Evolutionary conservation across 37 sponge, comb jelly and placozoan genomes (phyloP).

Genomic region (Petrosia ficiformis): DNA sequence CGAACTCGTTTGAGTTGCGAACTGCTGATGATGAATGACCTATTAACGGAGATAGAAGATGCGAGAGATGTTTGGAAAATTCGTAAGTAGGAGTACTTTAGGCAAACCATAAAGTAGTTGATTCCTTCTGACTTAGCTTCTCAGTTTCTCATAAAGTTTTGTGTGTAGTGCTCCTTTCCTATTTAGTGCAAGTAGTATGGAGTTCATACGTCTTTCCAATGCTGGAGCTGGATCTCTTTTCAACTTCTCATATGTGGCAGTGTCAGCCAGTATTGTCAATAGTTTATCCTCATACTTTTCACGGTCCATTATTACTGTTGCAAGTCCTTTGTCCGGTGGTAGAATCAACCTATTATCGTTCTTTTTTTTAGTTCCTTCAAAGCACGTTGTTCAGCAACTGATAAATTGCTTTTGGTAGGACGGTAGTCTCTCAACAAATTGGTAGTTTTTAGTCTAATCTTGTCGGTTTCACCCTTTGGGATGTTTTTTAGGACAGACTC

Average conservation of each 20-base stretch:
- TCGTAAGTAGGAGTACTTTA: constrained; percentile 27
- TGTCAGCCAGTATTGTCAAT: background rate
- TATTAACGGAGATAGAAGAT: constrained; percentile 15
- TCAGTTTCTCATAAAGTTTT: background rate
- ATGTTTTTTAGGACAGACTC: too few species aligned
- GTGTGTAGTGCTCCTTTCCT: background rate
- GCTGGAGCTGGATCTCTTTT: background rate
- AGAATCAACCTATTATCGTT: background rate
- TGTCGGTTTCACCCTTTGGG: too few species aligned
- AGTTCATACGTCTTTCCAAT: background rate
- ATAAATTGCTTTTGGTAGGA: too few species aligned
- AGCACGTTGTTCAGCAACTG: background rate
- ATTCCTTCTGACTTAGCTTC: background rate
- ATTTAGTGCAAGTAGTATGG: background rate
- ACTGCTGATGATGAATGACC: background rate
- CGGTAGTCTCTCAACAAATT: too few species aligned
- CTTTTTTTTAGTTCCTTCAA: background rate
- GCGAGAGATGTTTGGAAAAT: background rate
- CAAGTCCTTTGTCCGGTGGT: constrained; percentile 5
- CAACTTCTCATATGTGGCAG: background rate
- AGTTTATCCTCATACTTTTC: background rate
- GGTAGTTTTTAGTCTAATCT: too few species aligned
- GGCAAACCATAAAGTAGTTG: constrained; percentile 23
- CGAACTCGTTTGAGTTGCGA: background rate
- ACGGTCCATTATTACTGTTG: constrained; percentile 2